Base-by-base conservation (phyloP, 2,888 invertebrate genomes). In the Tuta absoluta region DNA sequence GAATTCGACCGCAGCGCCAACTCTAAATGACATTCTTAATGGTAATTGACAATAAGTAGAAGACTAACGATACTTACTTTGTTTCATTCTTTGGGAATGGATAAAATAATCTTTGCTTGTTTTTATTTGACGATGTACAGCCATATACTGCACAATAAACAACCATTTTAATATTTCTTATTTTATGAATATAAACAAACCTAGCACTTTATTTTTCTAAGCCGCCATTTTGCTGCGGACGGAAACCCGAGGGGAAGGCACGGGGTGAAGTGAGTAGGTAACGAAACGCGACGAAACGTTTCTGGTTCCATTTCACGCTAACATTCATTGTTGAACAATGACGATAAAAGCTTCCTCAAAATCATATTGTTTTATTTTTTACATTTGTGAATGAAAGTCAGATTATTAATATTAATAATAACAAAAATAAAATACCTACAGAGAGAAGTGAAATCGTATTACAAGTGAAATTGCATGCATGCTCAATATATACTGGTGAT, bases 171-270 rank as follows among this genome's bases (percentile, higher is more conserved):
- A 56, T 37, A 19, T 17, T 49, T 60, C 21, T 7, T 41, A 33
- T 28, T 61, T 49, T 49, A 33, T 14, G 23, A 61, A 61, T 24
- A 61, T 61, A 61, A 48, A 61, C 49, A 61, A 61, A 61, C 61
- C 49, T 17, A 1, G 33, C 45, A 28, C 24, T 24, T 41, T 24
- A 49, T 28, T 41, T n/a, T 33, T 33, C 33, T 33, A 33, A 14
- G 24, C 61, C 49, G 61, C 61, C 61, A 61, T 61, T 33, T 49
- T 61, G 19, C 10, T 45, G 23, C 45, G 45, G 23, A 11, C 21
- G 11, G 49, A 11, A 49, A 11, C 2, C 21, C 5, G 23, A 49
- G 21, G 21, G 49, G 19, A 49, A 49, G 48, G 48, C 48, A 17
- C 19, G 17, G 48, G 17, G 48, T 2, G 10, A 49, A 10, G 12